These are phyloP conservation scores for Himalopsyche japonica DNA, from an alignment of 2,888 invertebrate species.

Conservation along the genomic window DNA sequence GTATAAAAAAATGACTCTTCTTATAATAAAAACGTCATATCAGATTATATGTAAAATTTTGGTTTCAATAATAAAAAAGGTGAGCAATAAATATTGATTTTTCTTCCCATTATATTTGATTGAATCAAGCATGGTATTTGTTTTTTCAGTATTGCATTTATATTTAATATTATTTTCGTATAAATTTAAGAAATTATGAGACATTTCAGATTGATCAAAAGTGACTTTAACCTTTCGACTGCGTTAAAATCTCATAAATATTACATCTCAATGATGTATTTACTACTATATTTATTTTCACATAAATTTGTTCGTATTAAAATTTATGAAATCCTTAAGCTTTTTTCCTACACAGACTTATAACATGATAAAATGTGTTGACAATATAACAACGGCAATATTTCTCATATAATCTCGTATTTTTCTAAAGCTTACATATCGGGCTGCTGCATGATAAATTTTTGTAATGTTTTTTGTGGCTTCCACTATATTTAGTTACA, in stretches of 20 bases:
- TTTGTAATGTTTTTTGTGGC: background rate
- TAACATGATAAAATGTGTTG: background rate
- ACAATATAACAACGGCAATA: background rate
- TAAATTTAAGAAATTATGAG: too few species aligned
- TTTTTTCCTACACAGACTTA: background rate
- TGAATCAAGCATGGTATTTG: too few species aligned
- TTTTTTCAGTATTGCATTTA: too few species aligned
- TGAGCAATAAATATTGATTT: too few species aligned
- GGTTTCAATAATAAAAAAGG: too few species aligned
- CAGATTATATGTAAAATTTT: too few species aligned
- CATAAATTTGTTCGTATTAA: background rate
- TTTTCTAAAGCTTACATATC: background rate
- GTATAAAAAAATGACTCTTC: too few species aligned
- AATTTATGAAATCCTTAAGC: background rate
- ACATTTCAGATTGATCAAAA: too few species aligned
- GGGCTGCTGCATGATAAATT: background rate
- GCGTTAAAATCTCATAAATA: background rate
- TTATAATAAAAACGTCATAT: too few species aligned
- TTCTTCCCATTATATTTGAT: too few species aligned
- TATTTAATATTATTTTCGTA: too few species aligned
- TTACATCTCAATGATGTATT: background rate
- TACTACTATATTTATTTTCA: background rate
- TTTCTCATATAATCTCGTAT: background rate
- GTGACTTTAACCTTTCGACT: too few species aligned
- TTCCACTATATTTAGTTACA: background rate